Evolutionary conservation across 2,113 vertebrate genomes (phyloP).

Genomic region (Amblyopsis rosae): DNA sequence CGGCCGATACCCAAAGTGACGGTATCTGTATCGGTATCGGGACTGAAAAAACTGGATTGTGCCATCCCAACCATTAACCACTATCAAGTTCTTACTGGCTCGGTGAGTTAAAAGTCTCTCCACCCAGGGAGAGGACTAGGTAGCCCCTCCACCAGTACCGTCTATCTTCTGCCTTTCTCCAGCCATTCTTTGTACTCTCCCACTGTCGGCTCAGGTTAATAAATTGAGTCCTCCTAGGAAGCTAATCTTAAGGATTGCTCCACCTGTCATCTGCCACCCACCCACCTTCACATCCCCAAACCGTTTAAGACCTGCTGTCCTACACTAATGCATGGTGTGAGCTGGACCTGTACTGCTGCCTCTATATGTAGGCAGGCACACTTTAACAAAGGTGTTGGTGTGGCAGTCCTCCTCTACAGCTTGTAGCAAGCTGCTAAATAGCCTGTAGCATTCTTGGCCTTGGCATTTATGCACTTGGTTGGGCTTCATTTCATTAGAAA

Average conservation of each 20-base stretch:
- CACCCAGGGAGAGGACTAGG: not conserved
- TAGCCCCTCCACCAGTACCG: too few relatives aligned
- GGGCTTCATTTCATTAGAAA: not conserved
- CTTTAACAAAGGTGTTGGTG: slow-evolving; percentile 11
- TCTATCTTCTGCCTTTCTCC: slow-evolving; percentile 21
- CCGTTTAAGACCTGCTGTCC: slow-evolving; percentile 24
- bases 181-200: slow-evolving; percentile 8
- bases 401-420: not conserved
- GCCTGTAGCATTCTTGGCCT: not conserved
- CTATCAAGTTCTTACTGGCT: too few relatives aligned
- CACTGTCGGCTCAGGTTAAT: slow-evolving; percentile 43
- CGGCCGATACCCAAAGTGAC: too few relatives aligned
- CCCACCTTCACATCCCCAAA: not conserved
- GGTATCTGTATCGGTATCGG: too few relatives aligned
- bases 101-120: not conserved
- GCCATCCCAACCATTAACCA: too few relatives aligned
- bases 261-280: slow-evolving; percentile 50
- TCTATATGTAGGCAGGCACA: not conserved
- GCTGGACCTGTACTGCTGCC: slow-evolving; percentile 2
- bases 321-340: slow-evolving; percentile 3
- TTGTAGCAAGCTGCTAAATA: slow-evolving; percentile 1
- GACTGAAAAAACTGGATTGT: too few relatives aligned
- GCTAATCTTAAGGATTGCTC: slow-evolving; percentile 35
- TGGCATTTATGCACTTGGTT: not conserved
- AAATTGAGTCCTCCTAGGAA: slow-evolving; percentile 33